Evolutionary conservation across 1,140 invertebrate genomes (phyloP), one percentile per base, ranked within the genome.

Genomic region (Glossosoma conforme): DNA sequence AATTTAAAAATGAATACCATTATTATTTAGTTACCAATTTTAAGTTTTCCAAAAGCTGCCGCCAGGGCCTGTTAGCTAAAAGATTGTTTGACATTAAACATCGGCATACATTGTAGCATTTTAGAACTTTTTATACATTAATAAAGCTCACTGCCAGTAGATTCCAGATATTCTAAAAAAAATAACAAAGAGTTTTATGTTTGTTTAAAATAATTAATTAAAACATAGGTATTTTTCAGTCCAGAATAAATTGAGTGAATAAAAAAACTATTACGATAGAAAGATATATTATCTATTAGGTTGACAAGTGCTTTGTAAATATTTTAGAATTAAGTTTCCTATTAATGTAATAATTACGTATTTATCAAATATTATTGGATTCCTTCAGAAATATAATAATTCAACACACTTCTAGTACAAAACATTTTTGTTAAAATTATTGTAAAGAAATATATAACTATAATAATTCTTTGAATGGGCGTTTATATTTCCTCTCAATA

Each of bases 261-360:
- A 20, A 8, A n/a, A 28, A 8, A 6, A 8, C n/a, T 28, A 28
- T n/a, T n/a, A n/a, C n/a, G n/a, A n/a, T n/a, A n/a, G n/a, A n/a
- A 33, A 11, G 32, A 40, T 40, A 40, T 11, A 40, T 40, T 19
- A 17, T 17, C 18, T 25, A 13, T 24, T 43, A 43, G 21, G 19
- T 44, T 44, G 36, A 52, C 41, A 52, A 52, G 50, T 52, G 50
- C 50, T 52, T 52, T 52, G 50, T 52, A 52, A 51, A 51, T 52
- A 52, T 45, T 28, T 37, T 52, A 46, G 19, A 32, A 30, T 10
- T 52, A 52, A 45, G 44, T 10, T 11, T 43, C 41, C 50, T 45
- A 52, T 42, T 44, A 50, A 50, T 42, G 33, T 44, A 51, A 9
- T 13, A 49, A 44, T 45, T 21, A 40, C 10, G 24, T 51, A 44